A percentile compares a stretch with the other conserved stretches of the same genome.
Conservation (phyloP, 2,113 vertebrate species). For the Cynocephalus volans region DNA sequence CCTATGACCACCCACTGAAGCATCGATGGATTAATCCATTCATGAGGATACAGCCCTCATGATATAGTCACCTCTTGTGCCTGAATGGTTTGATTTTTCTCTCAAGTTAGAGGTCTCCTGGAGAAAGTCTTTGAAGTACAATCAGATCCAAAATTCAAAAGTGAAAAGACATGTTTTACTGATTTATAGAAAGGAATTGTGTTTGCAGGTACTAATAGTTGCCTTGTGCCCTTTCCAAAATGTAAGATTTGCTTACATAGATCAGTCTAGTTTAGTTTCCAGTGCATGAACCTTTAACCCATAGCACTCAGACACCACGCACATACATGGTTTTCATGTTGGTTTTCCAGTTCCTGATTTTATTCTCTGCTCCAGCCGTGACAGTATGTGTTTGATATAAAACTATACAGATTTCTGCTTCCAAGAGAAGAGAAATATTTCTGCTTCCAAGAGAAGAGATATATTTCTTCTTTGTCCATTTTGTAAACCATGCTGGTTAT, state of each 20-base stretch:
- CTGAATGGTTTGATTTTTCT: slow-evolving; percentile 75
- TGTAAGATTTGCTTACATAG: neutral
- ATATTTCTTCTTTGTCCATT: neutral
- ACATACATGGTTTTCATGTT: neutral
- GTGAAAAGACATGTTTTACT: slow-evolving; percentile 65
- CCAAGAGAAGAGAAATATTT: neutral
- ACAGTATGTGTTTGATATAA: neutral
- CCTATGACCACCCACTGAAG: no score
- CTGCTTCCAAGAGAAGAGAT: no score
- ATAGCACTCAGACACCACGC: no score
- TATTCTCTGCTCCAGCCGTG: neutral
- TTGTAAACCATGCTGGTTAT: neutral
- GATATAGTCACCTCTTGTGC: neutral
- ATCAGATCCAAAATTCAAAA: slow-evolving; percentile 76
- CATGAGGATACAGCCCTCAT: no score
- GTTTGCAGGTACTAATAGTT: slow-evolving; percentile 59
- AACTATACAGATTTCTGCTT: neutral
- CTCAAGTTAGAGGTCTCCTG: slow-evolving; percentile 67
- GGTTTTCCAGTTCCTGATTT: neutral
- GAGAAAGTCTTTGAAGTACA: slow-evolving; percentile 75
- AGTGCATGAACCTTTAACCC: no score
- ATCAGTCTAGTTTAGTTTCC: neutral
- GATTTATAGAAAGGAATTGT: slow-evolving; percentile 54
- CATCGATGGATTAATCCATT: no score
- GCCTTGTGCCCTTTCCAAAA: neutral